These are phyloP conservation scores for Corydoras sp. DNA, from an alignment of 2,113 vertebrate genomes.

Conservation along the genomic window DNA sequence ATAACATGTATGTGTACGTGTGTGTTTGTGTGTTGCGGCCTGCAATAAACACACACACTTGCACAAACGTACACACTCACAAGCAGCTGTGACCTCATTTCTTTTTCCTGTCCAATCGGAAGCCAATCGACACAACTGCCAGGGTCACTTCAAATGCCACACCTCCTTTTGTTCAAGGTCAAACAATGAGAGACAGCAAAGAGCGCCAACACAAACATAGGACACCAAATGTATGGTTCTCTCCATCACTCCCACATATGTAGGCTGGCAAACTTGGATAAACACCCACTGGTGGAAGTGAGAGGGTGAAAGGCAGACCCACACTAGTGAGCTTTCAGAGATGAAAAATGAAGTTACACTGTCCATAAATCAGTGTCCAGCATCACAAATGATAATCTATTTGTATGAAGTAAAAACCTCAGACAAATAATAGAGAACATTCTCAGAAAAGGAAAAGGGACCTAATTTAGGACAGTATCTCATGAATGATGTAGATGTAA, in stretches of 20 bases:
- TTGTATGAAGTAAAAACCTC: no score
- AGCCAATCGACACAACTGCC: constrained; percentile 6
- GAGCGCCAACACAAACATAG: constrained; percentile 2
- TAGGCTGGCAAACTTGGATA: not conserved
- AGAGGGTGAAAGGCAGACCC: no score
- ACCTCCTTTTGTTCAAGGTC: constrained; percentile 37
- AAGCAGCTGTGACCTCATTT: constrained; percentile 26
- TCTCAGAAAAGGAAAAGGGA: no score
- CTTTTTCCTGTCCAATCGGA: constrained; percentile 32
- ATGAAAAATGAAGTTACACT: no score
- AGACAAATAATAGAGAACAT: no score
- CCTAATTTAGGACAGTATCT: no score
- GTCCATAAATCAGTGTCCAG: no score
- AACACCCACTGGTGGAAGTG: no score
- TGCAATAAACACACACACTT: constrained; percentile 1
- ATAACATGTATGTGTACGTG: not conserved
- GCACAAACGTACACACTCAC: no score
- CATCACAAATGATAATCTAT: no score
- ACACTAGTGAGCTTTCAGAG: no score
- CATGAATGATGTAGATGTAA: no score
- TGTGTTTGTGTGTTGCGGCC: constrained; percentile 12
- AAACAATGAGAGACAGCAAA: constrained; percentile 30
- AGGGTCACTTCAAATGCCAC: constrained; percentile 23
- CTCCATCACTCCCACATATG: constrained; percentile 24
- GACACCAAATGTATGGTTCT: constrained; percentile 16